Percentiles rank a stretch among this genome's conserved stretches.
These are phyloP conservation scores for Cataglyphis livida DNA, from an alignment of 2,888 invertebrate genomes.

Conservation along the genomic window DNA sequence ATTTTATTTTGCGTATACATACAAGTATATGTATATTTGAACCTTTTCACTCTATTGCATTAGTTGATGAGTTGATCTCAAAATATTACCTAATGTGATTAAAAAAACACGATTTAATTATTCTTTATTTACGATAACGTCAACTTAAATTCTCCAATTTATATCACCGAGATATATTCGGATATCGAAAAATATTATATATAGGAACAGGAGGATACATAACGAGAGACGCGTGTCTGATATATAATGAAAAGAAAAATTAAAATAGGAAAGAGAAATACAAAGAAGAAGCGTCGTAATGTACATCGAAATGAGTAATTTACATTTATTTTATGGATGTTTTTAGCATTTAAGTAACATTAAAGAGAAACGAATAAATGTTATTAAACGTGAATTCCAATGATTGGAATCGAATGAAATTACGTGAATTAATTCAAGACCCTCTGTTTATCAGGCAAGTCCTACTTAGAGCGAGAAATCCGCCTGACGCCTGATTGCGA, in stretches of 20 bases:
- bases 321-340: not conserved
- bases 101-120: not conserved
- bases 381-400: conserved; percentile 27
- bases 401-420: conserved; percentile 8
- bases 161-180: not conserved
- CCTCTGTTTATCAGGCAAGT: conserved; percentile 72
- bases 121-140: not conserved
- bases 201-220: not conserved
- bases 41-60: conserved; percentile 3
- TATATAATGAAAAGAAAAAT: not conserved
- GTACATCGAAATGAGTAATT: not conserved
- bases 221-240: not conserved
- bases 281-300: not conserved
- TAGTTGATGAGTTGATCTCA: conserved; percentile 36
- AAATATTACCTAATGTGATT: not conserved
- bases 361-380: not conserved
- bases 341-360: not conserved
- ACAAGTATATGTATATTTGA: conserved; percentile 55
- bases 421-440: conserved; percentile 68
- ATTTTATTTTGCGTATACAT: conserved; percentile 30
- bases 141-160: not conserved
- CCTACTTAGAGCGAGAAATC: conserved; percentile 72
- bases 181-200: not conserved
- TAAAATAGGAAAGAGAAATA: conserved; percentile 6
- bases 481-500: conserved; percentile 77